phyloP scores from a whole-genome alignment of 2,797 vertebrate genomes.

The Chromis chromis region DNA sequence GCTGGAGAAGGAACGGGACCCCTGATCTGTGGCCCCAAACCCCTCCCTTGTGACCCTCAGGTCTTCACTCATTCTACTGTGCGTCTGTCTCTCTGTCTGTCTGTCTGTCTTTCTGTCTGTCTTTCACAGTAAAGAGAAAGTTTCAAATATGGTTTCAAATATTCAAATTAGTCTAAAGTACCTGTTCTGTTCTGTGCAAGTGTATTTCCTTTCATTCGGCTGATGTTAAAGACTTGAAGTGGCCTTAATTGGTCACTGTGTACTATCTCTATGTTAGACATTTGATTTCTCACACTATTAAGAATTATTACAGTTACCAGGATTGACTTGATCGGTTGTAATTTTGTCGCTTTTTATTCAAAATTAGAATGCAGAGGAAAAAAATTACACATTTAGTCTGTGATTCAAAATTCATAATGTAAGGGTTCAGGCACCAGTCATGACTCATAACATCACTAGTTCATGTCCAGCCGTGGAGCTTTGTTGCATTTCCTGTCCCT shows the following conservation, averaged over 20 bases:
- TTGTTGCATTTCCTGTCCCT: background rate
- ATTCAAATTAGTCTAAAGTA: constrained; percentile 18
- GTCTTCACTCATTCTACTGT: constrained; percentile 74
- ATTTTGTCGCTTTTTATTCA: background rate
- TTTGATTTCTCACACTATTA: background rate
- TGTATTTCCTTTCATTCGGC: background rate
- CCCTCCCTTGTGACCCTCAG: constrained; percentile 67
- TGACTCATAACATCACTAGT: background rate
- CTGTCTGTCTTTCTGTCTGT: constrained; percentile 56
- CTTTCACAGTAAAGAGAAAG: constrained; percentile 34
- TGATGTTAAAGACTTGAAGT: background rate
- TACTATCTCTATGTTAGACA: background rate
- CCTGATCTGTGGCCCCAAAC: constrained; percentile 76
- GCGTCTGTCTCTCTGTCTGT: constrained; percentile 55
- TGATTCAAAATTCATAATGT: background rate
- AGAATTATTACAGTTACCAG: background rate
- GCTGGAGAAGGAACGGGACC: constrained; percentile 76
- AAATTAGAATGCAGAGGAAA: background rate
- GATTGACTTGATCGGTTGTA: background rate
- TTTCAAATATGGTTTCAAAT: constrained; percentile 32
- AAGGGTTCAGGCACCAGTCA: background rate
- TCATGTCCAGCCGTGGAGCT: background rate
- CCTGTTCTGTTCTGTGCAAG: background rate
- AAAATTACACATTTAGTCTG: background rate
- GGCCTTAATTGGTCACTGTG: background rate